Evolutionary conservation across 2,888 invertebrate species (phyloP), one percentile per base, ranked within the genome.

Genomic region (Coelinius sp.): DNA sequence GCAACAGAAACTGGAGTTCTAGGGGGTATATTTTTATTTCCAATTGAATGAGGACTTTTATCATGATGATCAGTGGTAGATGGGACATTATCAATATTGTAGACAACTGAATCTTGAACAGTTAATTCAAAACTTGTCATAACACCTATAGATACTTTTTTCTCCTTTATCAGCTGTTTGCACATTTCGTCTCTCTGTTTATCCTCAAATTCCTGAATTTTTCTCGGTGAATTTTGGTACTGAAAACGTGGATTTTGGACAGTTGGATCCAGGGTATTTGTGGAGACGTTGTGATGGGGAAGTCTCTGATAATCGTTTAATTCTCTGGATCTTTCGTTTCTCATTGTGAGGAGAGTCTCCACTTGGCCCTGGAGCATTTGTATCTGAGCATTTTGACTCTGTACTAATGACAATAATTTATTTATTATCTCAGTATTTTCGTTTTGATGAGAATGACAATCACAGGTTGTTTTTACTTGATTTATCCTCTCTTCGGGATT

Each of bases 71-170:
- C 20, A 31, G 4, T 6, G 22, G 12, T 35, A 1, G 35, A 8
- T 5, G 20, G 35, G 3, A 27, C 12, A 25, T n/a, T 10, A 20
- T 69, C 63, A 1, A 53, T 22, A 35, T 65, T 25, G 14, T 66
- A 65, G 41, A 44, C 24, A 4, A 84, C 84, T 77, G 80, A 85
- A 56, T 86, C 86, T 67, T 87, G 84, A 14, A 86, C 81, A 24
- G 83, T 87, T 82, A 93, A 90, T 88, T 93, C 93, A 85, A 93
- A 92, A 84, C 93, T 93, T 1, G 93, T 93, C 91, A 93, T 93
- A 1, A 93, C 91, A 71, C 93, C 93, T 68, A 93, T 92, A 0
- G 93, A 93, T 80, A 93, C 91, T 86, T 90, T 92, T 79, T 88
- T 90, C 86, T 84, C 88, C 85, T 84, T 79, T 84, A 79, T 84